A percentile compares a stretch with the other conserved stretches of the same genome.
phyloP scores from a whole-genome alignment of 2,797 vertebrate species.

The Poecile montanus region DNA sequence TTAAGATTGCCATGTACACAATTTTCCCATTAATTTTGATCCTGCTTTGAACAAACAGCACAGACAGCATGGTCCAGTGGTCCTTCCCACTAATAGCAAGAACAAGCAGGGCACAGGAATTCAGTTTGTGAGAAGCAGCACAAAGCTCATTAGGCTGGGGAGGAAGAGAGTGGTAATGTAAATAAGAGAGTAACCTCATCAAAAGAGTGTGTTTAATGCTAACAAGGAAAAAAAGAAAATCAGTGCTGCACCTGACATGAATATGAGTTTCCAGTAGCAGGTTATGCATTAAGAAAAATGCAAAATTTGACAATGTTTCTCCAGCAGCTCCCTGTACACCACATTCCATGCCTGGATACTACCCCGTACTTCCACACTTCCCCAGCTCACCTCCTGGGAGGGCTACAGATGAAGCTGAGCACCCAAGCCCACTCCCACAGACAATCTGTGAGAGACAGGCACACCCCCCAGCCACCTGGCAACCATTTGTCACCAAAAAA shows the following conservation, averaged over 20 bases:
- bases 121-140: background rate
- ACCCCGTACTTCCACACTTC: background rate
- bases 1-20: background rate
- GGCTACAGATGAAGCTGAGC: background rate
- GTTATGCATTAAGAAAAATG: background rate
- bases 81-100: background rate
- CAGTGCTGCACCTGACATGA: background rate
- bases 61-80: background rate
- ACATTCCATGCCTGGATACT: fast-evolving
- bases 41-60: background rate
- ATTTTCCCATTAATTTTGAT: conserved; percentile 10
- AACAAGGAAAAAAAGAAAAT: background rate
- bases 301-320: background rate
- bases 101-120: background rate
- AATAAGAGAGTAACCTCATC: conserved; percentile 17
- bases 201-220: background rate
- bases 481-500: background rate
- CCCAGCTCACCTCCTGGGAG: background rate
- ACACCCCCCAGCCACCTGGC: fast-evolving
- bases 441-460: background rate
- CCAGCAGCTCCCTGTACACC: background rate
- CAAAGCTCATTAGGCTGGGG: conserved; percentile 4
- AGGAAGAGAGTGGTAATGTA: background rate
- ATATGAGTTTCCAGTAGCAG: background rate
- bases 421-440: background rate